A percentile compares a stretch with the other conserved stretches of the same genome.
Conservation (phyloP, 2,888 invertebrate species). For the Noctua comes region DNA sequence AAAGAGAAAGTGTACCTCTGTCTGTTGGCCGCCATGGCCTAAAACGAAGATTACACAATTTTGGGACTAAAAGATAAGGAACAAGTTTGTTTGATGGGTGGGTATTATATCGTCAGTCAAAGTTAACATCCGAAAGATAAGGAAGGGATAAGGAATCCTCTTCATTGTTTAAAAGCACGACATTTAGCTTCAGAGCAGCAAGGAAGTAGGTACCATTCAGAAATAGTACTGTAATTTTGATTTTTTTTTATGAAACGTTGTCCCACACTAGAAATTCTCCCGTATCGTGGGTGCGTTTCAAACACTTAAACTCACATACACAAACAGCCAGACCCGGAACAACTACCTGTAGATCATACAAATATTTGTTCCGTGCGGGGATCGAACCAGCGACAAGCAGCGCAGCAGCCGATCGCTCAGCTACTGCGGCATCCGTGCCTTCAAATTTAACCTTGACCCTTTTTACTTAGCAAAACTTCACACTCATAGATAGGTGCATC, state of each 20-base stretch:
- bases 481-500: neutral
- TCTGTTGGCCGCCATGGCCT: neutral
- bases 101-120: constrained; percentile 26
- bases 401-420: no score
- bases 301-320: no score
- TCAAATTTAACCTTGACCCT: no score
- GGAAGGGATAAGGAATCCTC: neutral
- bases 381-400: no score
- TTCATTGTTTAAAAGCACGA: constrained; percentile 5
- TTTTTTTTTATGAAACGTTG: no score
- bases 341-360: no score
- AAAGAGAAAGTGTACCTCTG: neutral
- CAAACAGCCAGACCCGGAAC: no score
- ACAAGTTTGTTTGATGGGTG: constrained; percentile 8
- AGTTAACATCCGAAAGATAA: constrained; percentile 16
- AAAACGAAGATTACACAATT: neutral
- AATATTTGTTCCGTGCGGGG: no score
- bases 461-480: neutral
- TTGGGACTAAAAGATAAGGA: neutral
- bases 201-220: neutral
- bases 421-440: no score
- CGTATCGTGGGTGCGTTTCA: no score
- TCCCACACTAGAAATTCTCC: no score
- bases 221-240: neutral
- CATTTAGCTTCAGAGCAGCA: neutral